A percentile compares a stretch with the other conserved stretches of the same genome.
Evolutionary conservation across 2,113 vertebrate genomes (phyloP).

Genomic region (Australoheros scitulus): DNA sequence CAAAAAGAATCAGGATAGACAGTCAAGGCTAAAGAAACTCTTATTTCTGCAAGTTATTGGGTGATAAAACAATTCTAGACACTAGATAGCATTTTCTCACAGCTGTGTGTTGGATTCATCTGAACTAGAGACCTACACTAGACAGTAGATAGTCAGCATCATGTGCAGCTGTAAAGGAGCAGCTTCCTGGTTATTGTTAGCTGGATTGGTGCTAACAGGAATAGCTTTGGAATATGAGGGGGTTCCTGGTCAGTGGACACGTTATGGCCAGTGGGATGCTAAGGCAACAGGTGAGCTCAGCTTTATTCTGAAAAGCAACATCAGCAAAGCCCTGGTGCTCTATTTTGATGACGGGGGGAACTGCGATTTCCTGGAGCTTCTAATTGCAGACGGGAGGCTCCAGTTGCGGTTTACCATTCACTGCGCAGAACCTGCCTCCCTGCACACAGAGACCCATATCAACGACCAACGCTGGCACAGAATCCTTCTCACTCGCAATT

Average conservation of each 20-base stretch:
- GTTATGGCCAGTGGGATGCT: constrained; percentile 90
- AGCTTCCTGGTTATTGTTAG: constrained; percentile 62
- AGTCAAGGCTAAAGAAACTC: constrained; percentile 65
- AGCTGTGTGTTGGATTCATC: constrained; percentile 51
- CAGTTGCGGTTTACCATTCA: constrained; percentile 91
- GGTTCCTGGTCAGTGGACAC: constrained; percentile 91
- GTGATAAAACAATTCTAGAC: constrained; percentile 30
- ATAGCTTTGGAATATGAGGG: constrained; percentile 89
- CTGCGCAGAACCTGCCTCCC: constrained; percentile 88
- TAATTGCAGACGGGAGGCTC: constrained; percentile 85
- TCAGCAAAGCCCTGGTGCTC: constrained; percentile 87
- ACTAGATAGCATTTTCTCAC: constrained; percentile 41
- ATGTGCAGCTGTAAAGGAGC: constrained; percentile 64
- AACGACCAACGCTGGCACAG: constrained; percentile 92
- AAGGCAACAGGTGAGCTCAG: constrained; percentile 87
- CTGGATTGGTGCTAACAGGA: constrained; percentile 65
- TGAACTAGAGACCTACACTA: constrained; percentile 47
- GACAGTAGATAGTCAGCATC: constrained; percentile 57
- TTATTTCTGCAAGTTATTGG: constrained; percentile 49
- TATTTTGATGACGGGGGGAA: constrained; percentile 94
- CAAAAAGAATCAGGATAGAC: constrained; percentile 73
- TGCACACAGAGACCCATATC: constrained; percentile 84
- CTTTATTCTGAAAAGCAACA: constrained; percentile 90
- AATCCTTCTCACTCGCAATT: constrained; percentile 84
- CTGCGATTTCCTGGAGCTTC: constrained; percentile 94